phyloP scores from a whole-genome alignment of 2,113 vertebrate genomes.

The Vidua macroura region DNA sequence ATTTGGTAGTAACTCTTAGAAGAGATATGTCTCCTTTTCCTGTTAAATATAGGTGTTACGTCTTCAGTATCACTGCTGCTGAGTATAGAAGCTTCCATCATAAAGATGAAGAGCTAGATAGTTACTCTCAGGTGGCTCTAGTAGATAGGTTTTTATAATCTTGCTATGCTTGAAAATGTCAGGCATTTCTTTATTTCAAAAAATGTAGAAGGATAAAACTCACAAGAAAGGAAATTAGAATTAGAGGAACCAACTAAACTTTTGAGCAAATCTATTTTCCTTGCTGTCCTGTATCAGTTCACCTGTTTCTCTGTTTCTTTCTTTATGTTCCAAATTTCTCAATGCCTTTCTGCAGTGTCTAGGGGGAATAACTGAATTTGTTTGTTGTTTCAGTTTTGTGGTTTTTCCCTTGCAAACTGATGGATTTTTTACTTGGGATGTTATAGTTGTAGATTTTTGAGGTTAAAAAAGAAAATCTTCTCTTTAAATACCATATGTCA shows the following conservation, averaged over 20 bases:
- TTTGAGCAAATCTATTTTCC: not conserved
- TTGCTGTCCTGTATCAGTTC: not conserved
- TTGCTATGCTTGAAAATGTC: not conserved
- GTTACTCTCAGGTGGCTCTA: not conserved
- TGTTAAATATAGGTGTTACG: not conserved
- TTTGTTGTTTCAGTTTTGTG: not conserved
- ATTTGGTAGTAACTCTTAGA: not conserved
- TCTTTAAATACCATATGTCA: not conserved
- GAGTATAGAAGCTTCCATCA: not conserved
- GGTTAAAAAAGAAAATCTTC: slow-evolving; percentile 19
- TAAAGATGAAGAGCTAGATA: not conserved
- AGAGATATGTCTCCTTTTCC: not conserved
- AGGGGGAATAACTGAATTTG: not conserved
- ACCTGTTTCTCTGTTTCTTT: not conserved
- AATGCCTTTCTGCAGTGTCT: not conserved
- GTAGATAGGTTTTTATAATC: not conserved
- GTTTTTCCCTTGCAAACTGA: not conserved
- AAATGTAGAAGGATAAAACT: not conserved
- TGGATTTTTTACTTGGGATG: slow-evolving; percentile 13
- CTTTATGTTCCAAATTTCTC: not conserved
- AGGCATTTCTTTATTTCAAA: not conserved
- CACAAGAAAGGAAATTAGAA: not conserved
- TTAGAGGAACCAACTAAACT: not conserved
- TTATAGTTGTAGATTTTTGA: slow-evolving; percentile 48
- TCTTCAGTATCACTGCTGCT: not conserved